Evolutionary conservation across 92 coral and sea anemone genomes (phyloP).

Genomic region (Galaxea fascicularis): DNA sequence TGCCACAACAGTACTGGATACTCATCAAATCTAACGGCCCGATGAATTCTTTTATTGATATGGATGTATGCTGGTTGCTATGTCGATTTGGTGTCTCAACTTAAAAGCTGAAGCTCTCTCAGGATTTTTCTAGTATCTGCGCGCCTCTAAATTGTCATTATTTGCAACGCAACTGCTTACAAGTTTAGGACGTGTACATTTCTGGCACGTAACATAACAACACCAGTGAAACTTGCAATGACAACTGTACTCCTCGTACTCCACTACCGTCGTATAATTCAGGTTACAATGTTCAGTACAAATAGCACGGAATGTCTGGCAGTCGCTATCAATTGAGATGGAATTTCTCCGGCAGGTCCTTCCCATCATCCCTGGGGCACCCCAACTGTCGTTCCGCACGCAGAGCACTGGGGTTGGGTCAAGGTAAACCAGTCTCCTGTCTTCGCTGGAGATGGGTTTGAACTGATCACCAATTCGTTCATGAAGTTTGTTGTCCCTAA

Average conservation of each 20-base stretch:
- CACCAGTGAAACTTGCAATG: constrained; percentile 83
- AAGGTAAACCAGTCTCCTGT: constrained; percentile 53
- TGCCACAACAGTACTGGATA: too few relatives aligned
- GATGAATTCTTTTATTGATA: too few relatives aligned
- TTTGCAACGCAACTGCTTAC: background rate
- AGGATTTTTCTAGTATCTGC: too few relatives aligned
- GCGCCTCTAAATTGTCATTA: too few relatives aligned
- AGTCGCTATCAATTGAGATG: constrained; percentile 28
- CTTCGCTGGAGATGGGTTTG: constrained; percentile 41
- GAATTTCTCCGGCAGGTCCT: constrained; percentile 61
- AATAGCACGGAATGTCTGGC: constrained; percentile 10
- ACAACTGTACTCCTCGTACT: constrained; percentile 38
- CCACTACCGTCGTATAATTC: constrained; percentile 20
- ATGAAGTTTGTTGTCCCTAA: constrained; percentile 50
- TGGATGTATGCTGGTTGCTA: too few relatives aligned
- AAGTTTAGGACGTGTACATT: constrained; percentile 27
- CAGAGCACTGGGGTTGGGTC: constrained; percentile 82
- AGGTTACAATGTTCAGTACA: constrained; percentile 71
- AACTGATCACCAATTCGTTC: constrained; percentile 37
- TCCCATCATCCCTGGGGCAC: constrained; percentile 75
- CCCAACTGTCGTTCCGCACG: constrained; percentile 55
- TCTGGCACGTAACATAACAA: constrained; percentile 64
- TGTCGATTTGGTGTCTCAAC: too few relatives aligned
- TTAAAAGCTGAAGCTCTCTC: too few relatives aligned
- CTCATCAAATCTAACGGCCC: too few relatives aligned